Evolutionary conservation across 2,888 invertebrate species (phyloP), one percentile per base, ranked within the genome.

Genomic region (Ferdinandea cuprea): DNA sequence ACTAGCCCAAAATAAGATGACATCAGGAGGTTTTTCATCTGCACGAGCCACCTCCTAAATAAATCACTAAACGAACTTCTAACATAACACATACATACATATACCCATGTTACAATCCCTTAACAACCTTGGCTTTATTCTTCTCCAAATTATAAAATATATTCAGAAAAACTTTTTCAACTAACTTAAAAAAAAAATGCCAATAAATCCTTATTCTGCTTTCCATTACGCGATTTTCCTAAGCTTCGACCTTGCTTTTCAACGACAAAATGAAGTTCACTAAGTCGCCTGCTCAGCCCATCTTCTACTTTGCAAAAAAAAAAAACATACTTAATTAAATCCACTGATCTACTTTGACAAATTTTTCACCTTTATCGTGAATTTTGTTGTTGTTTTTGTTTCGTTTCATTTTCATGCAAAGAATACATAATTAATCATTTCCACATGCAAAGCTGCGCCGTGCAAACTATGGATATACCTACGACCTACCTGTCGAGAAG

Each of bases 391-490:
- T n/a, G n/a, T n/a, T n/a, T n/a, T n/a, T n/a, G n/a, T n/a, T 30
- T 19, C 35, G 17, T 50, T 30, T 58, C 28, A 17, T 35, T 40
- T 66, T n/a, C 68, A 68, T 61, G 61, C 44, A 25, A 32, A 35
- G 72, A 72, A 72, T 72, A 54, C 54, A 72, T 72, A 63, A 72
- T 72, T 72, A 63, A 72, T 63, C 52, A 61, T 54, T 54, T 44
- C 13, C 56, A 44, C 25, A 13, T 8, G n/a, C n/a, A n/a, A n/a
- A n/a, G n/a, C n/a, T n/a, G n/a, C n/a, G 21, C 19, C 21, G 35
- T 13, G 30, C 58, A 59, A 11, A 30, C 21, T 25, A 25, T 25
- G n/a, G n/a, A 61, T 17, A 42, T 40, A 50, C 17, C 35, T 19
- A 21, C 21, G 32, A 15, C 46, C 13, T n/a, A 54, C 32, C 66